Evolutionary conservation across 92 coral and sea anemone species (phyloP).

Genomic region (Zoanthus solanderi): DNA sequence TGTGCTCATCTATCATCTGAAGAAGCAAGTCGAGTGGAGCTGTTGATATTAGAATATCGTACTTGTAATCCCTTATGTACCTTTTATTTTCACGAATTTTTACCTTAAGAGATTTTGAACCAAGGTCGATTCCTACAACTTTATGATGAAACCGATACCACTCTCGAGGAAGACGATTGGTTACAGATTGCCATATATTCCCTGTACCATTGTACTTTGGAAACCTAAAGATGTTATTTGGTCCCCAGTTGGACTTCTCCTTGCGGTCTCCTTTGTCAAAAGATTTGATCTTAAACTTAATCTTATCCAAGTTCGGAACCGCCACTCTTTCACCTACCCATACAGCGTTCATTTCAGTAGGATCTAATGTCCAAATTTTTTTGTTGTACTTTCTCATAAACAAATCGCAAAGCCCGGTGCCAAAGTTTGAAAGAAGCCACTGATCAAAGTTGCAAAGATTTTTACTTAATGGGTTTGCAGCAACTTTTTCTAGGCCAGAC

Average conservation of each 20-base stretch:
- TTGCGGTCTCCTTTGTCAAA: slow-evolving; percentile 28
- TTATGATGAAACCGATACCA: slow-evolving; percentile 63
- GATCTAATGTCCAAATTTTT: slow-evolving; percentile 76
- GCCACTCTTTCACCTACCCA: slow-evolving; percentile 82
- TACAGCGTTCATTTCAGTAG: slow-evolving; percentile 66
- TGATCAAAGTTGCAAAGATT: slow-evolving; percentile 64
- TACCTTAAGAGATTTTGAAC: slow-evolving; percentile 41
- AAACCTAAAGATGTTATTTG: slow-evolving; percentile 64
- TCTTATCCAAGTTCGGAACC: slow-evolving; percentile 63
- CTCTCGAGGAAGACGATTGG: slow-evolving; percentile 46
- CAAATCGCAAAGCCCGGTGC: slow-evolving; percentile 59
- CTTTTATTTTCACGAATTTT: not conserved
- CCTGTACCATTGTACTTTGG: slow-evolving; percentile 73
- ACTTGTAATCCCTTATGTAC: slow-evolving; percentile 15
- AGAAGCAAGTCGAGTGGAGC: slow-evolving; percentile 64
- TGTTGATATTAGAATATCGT: slow-evolving; percentile 60
- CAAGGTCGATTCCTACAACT: slow-evolving; percentile 50
- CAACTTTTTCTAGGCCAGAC: slow-evolving; percentile 55
- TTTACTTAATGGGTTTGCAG: not conserved
- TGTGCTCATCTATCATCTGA: slow-evolving; percentile 36
- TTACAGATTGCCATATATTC: slow-evolving; percentile 70
- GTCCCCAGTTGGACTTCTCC: slow-evolving; percentile 67
- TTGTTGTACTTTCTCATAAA: slow-evolving; percentile 76
- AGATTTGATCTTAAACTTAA: slow-evolving; percentile 45
- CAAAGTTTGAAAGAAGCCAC: slow-evolving; percentile 72